Evolutionary conservation across 2,113 vertebrate species (phyloP), one percentile per base, ranked within the genome.

Genomic region (Pollimyrus isidori): DNA sequence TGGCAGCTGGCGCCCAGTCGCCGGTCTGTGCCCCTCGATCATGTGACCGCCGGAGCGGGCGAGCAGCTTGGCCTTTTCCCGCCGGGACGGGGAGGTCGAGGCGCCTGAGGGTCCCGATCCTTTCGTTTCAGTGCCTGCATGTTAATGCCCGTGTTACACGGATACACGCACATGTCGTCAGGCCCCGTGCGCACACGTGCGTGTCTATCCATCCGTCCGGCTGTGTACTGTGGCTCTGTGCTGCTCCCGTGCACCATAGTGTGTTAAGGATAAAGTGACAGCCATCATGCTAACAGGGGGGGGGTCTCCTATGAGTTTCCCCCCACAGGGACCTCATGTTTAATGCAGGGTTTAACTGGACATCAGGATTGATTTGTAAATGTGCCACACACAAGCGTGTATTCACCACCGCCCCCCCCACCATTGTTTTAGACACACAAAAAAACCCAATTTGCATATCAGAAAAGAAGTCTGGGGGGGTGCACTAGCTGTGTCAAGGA

Each of bases 321-420:
- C 30, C 30, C 35, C 84, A 45, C 69, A 53, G 87, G 89, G 23
- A 83, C 89, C 90, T 90, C 89, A 90, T 91, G 91, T 91, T 92
- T 91, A 91, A 91, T 91, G 87, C 89, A 58, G 89, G 62, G 89
- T 58, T 88, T 88, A 76, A 89, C 91, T 91, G 91, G 69, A 90
- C 87, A 65, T 89, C 30, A 86, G 91, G 88, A 93, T 90, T 91
- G 91, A 93, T 92, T 92, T 92, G 91, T 91, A 93, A 93, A 92
- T 93, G 91, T 87, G 91, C 86, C 87, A 89, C 90, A 88, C 89
- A 89, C 90, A 90, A 91, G 89, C 91, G 89, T 90, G 91, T 91
- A 53, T 23, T 39, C 50, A 76, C 89, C 48, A 48, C 53, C 88
- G 87, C 73, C 88, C 46, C 89, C 42, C 42, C 42, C 89, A 89